Base-by-base conservation (phyloP, 2,797 vertebrate species). In the Pseudochromis fuscus region DNA sequence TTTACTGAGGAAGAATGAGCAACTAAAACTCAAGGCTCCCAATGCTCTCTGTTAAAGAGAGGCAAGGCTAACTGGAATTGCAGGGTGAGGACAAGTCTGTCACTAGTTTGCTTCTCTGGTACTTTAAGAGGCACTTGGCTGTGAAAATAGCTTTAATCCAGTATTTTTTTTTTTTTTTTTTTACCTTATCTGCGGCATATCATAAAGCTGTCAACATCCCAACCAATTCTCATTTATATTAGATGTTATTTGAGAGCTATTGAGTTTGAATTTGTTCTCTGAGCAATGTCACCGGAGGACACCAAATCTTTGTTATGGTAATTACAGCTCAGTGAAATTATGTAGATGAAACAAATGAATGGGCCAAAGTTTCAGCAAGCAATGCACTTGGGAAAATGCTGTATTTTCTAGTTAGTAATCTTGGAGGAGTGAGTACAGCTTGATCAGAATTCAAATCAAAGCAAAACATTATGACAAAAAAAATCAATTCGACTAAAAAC, bases 331-430 rank as follows among this genome's bases (percentile, higher is more conserved):
- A 77, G 65, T 75, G 65, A 88, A 89, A 90, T 90, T 84, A 88
- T 87, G 87, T 67, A 84, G 81, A 92, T 91, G 84, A 84, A 88
- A 86, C 85, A 88, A 90, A 80, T 79, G 71, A 89, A 91, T 72
- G 62, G 80, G 70, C 71, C 67, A 84, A 89, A 81, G 82, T 90
- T 89, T 82, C 61, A 73, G 77, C 15, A 31, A 81, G 80, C 63
- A 59, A 59, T 62, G 66, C 77, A 81, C 69, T 57, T 70, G 75
- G 81, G 82, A 48, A 72, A 79, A 77, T 53, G 33, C 18, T 66
- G 56, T 49, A 53, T 88, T 89, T 87, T 85, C 75, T 60, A 58
- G 52, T 73, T 68, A 59, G 49, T 77, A 67, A 81, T 84, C 73
- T 83, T 60, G 25, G 61, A 76, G 9, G 76, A 67, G 18, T 53